Conservation (phyloP, 1,140 invertebrate genomes). For the Lanistes nyassanus region DNA sequence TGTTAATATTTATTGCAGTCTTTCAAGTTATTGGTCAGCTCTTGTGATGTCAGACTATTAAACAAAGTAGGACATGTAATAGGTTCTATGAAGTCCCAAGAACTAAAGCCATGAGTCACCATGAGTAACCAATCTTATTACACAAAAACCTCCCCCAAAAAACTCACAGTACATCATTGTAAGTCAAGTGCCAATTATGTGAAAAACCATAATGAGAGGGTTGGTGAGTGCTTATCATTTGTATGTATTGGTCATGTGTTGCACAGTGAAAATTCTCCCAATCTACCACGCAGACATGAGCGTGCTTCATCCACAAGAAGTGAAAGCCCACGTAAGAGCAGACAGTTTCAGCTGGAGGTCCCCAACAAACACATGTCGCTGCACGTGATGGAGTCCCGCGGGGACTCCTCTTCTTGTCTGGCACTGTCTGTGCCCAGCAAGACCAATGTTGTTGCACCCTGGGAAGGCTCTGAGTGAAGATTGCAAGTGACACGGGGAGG, state of each 20-base stretch:
- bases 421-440: conserved; percentile 53
- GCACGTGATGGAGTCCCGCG: conserved; percentile 29
- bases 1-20: too few species aligned
- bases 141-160: too few species aligned
- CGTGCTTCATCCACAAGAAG: conserved; percentile 27
- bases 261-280: conserved; percentile 43
- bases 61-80: too few species aligned
- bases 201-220: neutral
- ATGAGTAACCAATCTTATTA: too few species aligned
- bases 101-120: too few species aligned
- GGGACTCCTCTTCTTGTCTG: conserved; percentile 39
- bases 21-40: too few species aligned
- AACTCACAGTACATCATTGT: too few species aligned
- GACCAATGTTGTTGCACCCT: conserved; percentile 55
- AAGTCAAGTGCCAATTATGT: neutral
- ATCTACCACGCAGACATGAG: conserved; percentile 33
- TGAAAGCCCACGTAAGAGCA: conserved; percentile 46
- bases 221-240: conserved; percentile 3
- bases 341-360: conserved; percentile 38
- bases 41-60: too few species aligned
- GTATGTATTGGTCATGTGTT: conserved; percentile 7
- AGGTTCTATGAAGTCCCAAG: too few species aligned
- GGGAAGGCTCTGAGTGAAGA: conserved; percentile 40
- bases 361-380: conserved; percentile 47
- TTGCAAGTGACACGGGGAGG: neutral